A percentile compares a stretch with the other conserved stretches of the same genome.
phyloP scores from a whole-genome alignment of 2,113 vertebrate species.

The Chrysemys picta region DNA sequence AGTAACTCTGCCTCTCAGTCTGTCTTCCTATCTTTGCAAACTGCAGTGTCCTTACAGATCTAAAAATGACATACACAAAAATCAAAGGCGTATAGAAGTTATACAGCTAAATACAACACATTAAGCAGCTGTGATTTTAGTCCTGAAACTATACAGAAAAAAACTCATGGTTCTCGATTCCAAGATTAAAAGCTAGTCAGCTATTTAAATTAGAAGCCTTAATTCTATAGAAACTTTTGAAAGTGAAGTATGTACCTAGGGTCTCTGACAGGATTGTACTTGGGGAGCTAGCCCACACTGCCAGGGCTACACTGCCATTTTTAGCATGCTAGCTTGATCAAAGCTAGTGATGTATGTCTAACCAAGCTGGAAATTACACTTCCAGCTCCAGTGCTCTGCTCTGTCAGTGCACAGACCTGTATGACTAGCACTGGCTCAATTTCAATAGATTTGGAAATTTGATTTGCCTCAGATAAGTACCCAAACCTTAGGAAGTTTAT shows the following conservation, averaged over 20 bases:
- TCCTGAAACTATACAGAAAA: not conserved
- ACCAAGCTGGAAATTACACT: too few species aligned
- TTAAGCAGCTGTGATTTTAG: not conserved
- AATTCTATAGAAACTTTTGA: not conserved
- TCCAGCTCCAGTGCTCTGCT: not conserved
- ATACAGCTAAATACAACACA: not conserved
- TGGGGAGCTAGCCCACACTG: too few species aligned
- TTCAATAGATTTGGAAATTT: not conserved
- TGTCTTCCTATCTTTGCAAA: not conserved
- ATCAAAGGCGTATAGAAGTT: not conserved
- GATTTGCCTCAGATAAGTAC: conserved; percentile 9
- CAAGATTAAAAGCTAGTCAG: not conserved
- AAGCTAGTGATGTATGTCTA: too few species aligned
- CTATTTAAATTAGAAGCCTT: conserved; percentile 25
- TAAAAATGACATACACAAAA: not conserved
- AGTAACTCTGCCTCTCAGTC: not conserved
- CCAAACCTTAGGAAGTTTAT: too few species aligned
- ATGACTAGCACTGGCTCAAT: not conserved
- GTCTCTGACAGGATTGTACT: too few species aligned
- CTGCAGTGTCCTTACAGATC: too few species aligned
- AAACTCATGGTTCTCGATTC: not conserved
- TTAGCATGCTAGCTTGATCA: too few species aligned
- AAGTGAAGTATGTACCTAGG: not conserved
- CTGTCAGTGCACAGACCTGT: conserved; percentile 10
- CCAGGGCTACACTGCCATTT: too few species aligned